Conservation (phyloP, 1,140 invertebrate species). For the Hylaeus volcanicus region DNA sequence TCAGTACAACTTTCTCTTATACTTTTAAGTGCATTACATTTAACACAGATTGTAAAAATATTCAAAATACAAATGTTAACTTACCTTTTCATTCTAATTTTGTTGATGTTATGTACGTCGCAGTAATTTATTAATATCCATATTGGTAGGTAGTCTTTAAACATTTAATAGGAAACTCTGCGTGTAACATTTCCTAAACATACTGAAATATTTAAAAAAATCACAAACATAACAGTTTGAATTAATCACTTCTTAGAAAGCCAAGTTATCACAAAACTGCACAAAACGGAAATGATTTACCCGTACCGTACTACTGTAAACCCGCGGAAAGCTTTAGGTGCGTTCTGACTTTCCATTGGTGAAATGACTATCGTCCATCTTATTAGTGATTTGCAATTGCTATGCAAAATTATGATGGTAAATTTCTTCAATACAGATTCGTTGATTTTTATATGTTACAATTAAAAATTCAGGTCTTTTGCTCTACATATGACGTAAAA, state of each 20-base stretch:
- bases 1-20: background rate
- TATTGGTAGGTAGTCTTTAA: background rate
- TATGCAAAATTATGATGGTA: background rate
- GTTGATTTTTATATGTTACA: background rate
- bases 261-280: background rate
- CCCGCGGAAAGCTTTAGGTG: too few relatives aligned
- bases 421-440: background rate
- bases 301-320: background rate
- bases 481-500: too few relatives aligned
- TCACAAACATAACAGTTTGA: conserved; percentile 10
- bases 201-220: conserved; percentile 4
- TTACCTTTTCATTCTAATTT: conserved; percentile 16
- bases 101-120: conserved; percentile 3
- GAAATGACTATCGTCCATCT: too few relatives aligned
- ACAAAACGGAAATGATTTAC: background rate
- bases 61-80: background rate
- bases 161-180: background rate
- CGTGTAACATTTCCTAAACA: conserved; percentile 1
- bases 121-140: conserved; percentile 11
- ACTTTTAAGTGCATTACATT: background rate
- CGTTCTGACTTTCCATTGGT: too few relatives aligned
- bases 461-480: background rate
- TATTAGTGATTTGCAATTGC: too few relatives aligned
- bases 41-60: background rate
- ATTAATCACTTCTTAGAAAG: conserved; percentile 23